Conservation (phyloP, 1,140 invertebrate genomes). For the Apis cerana region DNA sequence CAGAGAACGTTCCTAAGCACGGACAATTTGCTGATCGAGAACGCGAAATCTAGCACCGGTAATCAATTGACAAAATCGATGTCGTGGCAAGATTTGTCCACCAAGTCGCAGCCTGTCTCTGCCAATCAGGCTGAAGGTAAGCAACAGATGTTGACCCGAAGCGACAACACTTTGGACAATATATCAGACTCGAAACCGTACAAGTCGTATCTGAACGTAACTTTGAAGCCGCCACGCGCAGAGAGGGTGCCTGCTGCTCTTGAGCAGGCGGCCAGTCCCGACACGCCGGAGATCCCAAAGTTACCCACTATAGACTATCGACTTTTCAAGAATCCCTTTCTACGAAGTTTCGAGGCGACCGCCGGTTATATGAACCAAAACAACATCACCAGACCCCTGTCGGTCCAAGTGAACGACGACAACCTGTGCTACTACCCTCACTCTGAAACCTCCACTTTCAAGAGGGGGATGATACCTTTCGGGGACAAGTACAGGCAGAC, state of each 20-base stretch:
- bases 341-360: constrained; percentile 68
- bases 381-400: constrained; percentile 64
- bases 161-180: constrained; percentile 73
- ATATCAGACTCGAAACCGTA: constrained; percentile 58
- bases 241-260: no score
- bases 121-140: constrained; percentile 40
- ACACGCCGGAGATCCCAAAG: constrained; percentile 71
- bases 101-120: constrained; percentile 43
- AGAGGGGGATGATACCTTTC: neutral
- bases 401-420: constrained; percentile 67
- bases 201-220: constrained; percentile 71
- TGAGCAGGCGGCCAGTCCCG: constrained; percentile 57
- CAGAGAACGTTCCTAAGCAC: constrained; percentile 63
- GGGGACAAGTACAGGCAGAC: constrained; percentile 30
- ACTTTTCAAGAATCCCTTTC: constrained; percentile 73
- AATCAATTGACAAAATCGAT: constrained; percentile 69
- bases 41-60: constrained; percentile 9
- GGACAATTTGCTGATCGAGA: constrained; percentile 59
- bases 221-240: constrained; percentile 57
- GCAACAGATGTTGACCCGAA: constrained; percentile 63
- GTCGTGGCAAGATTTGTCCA: constrained; percentile 73
- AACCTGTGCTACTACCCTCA: constrained; percentile 32
- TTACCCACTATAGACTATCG: constrained; percentile 70
- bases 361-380: constrained; percentile 33
- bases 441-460: constrained; percentile 16